phyloP scores from a whole-genome alignment of 2,797 vertebrate genomes.

The Centropyge bicolor region DNA sequence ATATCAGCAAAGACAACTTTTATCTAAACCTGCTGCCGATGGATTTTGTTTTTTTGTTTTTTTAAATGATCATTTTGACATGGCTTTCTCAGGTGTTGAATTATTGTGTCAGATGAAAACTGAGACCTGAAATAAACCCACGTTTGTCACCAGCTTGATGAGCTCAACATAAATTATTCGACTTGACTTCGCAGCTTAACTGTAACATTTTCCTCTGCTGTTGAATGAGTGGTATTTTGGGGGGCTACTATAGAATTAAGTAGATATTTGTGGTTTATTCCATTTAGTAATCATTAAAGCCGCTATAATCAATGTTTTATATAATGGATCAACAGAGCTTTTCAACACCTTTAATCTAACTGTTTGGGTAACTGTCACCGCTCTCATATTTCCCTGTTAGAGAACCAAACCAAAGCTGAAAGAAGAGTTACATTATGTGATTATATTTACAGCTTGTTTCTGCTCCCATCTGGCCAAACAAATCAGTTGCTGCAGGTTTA shows the following conservation, averaged over 20 bases:
- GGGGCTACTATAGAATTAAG: background rate
- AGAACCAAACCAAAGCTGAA: background rate
- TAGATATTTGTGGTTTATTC: background rate
- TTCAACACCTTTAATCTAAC: too few relatives aligned
- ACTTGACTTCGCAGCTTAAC: background rate
- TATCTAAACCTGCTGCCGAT: too few relatives aligned
- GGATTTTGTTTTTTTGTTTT: too few relatives aligned
- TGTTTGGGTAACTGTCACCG: too few relatives aligned
- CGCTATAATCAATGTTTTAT: too few relatives aligned
- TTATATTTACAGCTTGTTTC: too few relatives aligned
- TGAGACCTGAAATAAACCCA: slow-evolving; percentile 1
- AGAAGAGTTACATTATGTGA: background rate
- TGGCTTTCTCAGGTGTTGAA: background rate
- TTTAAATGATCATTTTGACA: background rate
- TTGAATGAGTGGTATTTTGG: background rate
- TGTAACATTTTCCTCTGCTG: background rate
- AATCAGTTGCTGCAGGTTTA: too few relatives aligned
- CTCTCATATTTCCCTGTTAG: too few relatives aligned
- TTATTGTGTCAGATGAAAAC: background rate
- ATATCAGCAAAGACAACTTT: background rate
- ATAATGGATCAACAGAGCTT: too few relatives aligned
- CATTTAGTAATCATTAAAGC: background rate
- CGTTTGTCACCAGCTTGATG: slow-evolving; percentile 5
- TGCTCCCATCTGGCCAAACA: too few relatives aligned
- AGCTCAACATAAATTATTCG: background rate